phyloP scores from a whole-genome alignment of 2,888 invertebrate species.

The Tenthredo notha region DNA sequence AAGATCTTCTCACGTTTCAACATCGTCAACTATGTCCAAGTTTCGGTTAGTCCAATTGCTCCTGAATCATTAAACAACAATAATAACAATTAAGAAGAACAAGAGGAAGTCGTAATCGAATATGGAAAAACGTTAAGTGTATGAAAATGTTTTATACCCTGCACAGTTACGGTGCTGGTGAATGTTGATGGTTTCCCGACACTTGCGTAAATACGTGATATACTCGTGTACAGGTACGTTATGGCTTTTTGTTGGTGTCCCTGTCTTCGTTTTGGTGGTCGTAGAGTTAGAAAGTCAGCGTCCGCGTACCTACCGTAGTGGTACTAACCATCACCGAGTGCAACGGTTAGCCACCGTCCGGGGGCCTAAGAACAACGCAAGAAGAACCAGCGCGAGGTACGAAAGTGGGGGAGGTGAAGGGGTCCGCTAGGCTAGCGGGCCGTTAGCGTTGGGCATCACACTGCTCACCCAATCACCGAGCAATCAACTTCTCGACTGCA shows the following conservation, averaged over 20 bases:
- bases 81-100: not conserved
- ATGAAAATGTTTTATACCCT: not conserved
- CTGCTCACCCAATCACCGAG: constrained; percentile 74
- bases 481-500: constrained; percentile 64
- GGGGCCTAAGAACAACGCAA: constrained; percentile 20
- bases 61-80: not conserved
- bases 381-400: not conserved
- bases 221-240: not conserved
- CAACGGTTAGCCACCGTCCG: constrained; percentile 13
- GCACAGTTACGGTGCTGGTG: not conserved
- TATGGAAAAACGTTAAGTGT: not conserved
- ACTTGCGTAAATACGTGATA: constrained; percentile 30
- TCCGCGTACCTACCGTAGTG: constrained; percentile 6
- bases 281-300: constrained; percentile 45
- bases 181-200: too few relatives aligned
- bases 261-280: not conserved
- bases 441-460: constrained; percentile 70
- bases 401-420: constrained; percentile 46
- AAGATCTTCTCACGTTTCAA: not conserved
- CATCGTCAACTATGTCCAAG: not conserved
- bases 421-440: constrained; percentile 71
- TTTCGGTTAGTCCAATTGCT: not conserved
- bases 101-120: not conserved
- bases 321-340: constrained; percentile 32
- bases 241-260: not conserved